Conservation (phyloP, 2,113 vertebrate species). For the Cinclus cinclus region DNA sequence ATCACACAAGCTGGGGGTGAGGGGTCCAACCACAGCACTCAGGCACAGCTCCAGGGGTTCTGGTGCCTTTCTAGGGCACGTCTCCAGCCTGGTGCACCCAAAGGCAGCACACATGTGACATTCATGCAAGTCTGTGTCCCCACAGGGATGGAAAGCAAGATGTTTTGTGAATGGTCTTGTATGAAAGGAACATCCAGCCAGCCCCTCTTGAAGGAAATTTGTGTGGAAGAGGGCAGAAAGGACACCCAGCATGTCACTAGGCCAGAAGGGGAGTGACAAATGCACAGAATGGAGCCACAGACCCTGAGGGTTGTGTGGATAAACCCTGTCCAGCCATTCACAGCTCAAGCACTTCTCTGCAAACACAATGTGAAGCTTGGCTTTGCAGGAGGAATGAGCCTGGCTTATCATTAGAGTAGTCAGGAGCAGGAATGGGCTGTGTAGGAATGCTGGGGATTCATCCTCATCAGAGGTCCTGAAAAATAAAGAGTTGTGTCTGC, state of each 20-base stretch:
- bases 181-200: not conserved
- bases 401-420: conserved; percentile 5
- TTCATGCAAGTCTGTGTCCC: not conserved
- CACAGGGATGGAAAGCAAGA: not conserved
- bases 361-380: not conserved
- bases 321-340: not conserved
- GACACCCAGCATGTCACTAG: not conserved
- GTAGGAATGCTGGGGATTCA: not conserved
- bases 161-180: not conserved
- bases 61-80: not conserved
- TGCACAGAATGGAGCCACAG: not conserved
- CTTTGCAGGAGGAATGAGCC: not conserved
- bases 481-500: conserved; percentile 45
- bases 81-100: not conserved
- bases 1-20: not conserved
- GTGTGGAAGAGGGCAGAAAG: not conserved
- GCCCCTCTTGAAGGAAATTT: not conserved
- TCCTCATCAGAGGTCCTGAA: conserved; percentile 12
- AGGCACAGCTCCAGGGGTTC: not conserved
- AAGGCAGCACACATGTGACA: not conserved
- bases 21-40: not conserved
- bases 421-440: conserved; percentile 1
- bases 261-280: not conserved
- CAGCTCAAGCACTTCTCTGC: not conserved
- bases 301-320: not conserved